Percentiles rank a stretch among this genome's conserved stretches.
Evolutionary conservation across 2,113 vertebrate genomes (phyloP).

Genomic region (Natator depressus): DNA sequence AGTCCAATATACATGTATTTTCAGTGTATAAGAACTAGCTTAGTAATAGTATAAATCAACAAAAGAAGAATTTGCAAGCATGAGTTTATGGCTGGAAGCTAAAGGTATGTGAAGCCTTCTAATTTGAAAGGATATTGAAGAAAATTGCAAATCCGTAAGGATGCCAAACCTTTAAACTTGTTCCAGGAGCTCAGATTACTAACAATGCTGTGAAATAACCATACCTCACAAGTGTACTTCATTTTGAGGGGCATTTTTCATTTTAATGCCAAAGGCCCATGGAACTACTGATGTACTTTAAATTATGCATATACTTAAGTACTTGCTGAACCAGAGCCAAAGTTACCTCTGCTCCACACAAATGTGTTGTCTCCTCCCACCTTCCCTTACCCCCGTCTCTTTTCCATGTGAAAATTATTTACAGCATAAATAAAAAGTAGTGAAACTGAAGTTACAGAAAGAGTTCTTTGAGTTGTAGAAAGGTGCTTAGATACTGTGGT

Average conservation of each 20-base stretch:
- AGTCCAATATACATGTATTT: not conserved
- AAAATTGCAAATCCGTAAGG: not conserved
- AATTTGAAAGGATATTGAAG: not conserved
- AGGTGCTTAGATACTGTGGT: not conserved
- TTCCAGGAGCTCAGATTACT: not conserved
- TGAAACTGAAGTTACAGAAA: not conserved
- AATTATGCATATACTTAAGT: not conserved
- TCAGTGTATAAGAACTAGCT: not conserved
- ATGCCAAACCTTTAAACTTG: not conserved
- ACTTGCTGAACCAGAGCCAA: not conserved
- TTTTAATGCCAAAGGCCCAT: not conserved
- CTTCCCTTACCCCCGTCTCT: not conserved
- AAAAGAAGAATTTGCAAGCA: not conserved
- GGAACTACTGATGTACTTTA: not conserved
- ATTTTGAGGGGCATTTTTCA: not conserved
- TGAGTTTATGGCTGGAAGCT: not conserved
- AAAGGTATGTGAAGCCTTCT: not conserved
- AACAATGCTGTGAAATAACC: fast-evolving
- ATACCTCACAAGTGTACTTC: fast-evolving
- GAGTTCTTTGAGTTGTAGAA: not conserved
- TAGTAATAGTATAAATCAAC: not conserved
- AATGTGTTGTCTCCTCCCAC: not conserved
- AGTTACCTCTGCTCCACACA: not conserved
- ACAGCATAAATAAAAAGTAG: fast-evolving
- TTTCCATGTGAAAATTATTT: slow-evolving; percentile 11